Evolutionary conservation across 2,797 vertebrate genomes (phyloP).

Genomic region (Sorex maritimensis): DNA sequence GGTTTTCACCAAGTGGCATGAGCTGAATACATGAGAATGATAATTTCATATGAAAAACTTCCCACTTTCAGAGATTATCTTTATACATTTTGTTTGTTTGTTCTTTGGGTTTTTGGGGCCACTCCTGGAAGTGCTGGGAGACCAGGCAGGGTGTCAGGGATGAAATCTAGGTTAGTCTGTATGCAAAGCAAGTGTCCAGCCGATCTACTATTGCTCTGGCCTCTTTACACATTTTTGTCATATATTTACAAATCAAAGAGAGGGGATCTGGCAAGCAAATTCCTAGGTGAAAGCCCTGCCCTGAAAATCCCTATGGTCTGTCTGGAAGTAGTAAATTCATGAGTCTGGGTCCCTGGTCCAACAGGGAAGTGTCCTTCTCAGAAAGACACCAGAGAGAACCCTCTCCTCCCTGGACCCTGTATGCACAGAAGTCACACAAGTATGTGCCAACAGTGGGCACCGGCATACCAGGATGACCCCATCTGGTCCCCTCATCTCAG

Average conservation of each 20-base stretch:
- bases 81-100: neutral
- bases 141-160: too few relatives aligned
- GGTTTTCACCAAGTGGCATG: neutral
- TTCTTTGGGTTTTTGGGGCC: too few relatives aligned
- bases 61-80: neutral
- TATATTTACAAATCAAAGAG: neutral
- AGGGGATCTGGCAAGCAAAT: neutral
- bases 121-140: too few relatives aligned
- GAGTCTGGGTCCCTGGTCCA: neutral
- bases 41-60: neutral
- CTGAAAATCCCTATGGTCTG: neutral
- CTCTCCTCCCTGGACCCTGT: accelerated
- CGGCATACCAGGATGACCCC: accelerated
- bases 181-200: too few relatives aligned
- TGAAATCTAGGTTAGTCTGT: too few relatives aligned
- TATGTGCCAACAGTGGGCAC: accelerated
- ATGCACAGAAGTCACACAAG: neutral
- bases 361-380: neutral
- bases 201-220: too few relatives aligned
- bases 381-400: neutral
- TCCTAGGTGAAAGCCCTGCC: neutral
- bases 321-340: neutral
- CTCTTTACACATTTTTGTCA: neutral
- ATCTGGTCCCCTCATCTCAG: neutral
- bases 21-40: neutral